These are phyloP conservation scores for Eriosoma lanigerum DNA, from an alignment of 1,140 invertebrate genomes.

Conservation along the genomic window DNA sequence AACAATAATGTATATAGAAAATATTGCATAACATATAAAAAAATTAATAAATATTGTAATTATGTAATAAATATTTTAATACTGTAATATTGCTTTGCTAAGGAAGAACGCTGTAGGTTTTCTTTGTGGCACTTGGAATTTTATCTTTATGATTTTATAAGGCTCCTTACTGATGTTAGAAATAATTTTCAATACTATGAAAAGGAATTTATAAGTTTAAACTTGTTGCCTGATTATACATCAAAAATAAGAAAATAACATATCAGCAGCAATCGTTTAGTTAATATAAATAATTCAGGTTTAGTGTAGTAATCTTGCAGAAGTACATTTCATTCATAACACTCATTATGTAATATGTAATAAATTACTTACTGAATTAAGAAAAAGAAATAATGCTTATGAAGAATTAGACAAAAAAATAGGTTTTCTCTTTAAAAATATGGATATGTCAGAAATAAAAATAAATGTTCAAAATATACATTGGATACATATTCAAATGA, in stretches of 20 bases:
- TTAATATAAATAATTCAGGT: not conserved
- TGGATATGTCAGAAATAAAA: not conserved
- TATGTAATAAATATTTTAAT: too few relatives aligned
- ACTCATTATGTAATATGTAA: slow-evolving; percentile 3
- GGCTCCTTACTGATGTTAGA: not conserved
- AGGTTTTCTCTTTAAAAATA: not conserved
- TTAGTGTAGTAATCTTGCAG: not conserved
- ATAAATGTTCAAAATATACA: not conserved
- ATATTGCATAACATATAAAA: too few relatives aligned
- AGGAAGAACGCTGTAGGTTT: too few relatives aligned
- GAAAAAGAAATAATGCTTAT: not conserved
- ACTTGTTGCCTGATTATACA: not conserved
- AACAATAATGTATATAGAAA: too few relatives aligned
- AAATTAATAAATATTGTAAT: too few relatives aligned
- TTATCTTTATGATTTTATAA: too few relatives aligned
- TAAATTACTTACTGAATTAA: not conserved
- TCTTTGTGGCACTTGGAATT: too few relatives aligned
- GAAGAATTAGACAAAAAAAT: slow-evolving; percentile 10
- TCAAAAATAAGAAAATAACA: not conserved
- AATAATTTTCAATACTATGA: not conserved
- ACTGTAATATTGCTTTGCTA: too few relatives aligned
- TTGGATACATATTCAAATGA: not conserved
- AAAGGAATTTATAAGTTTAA: not conserved
- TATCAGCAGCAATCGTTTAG: not conserved
- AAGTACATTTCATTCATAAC: not conserved